A percentile compares a stretch with the other conserved stretches of the same genome.
Conservation (phyloP, 2,888 invertebrate species). For the Hirtodrosophila alboralis region DNA sequence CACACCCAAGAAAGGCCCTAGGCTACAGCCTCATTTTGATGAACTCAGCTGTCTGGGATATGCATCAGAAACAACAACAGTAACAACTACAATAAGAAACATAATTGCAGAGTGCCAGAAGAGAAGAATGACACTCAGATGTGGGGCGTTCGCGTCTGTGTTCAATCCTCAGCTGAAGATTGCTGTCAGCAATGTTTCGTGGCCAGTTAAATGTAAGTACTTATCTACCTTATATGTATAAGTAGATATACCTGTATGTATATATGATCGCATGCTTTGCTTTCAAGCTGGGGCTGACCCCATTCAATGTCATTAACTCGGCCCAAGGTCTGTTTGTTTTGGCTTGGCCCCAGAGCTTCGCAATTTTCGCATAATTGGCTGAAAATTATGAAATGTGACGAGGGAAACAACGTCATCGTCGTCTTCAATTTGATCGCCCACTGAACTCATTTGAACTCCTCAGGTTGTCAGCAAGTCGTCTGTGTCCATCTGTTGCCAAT, state of each 20-base stretch:
- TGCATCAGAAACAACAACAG: constrained; percentile 18
- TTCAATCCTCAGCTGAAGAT: constrained; percentile 53
- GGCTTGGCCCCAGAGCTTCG: constrained; percentile 40
- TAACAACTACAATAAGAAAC: constrained; percentile 5
- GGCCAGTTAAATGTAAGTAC: constrained; percentile 48
- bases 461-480: constrained; percentile 44
- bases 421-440: constrained; percentile 28
- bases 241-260: background rate
- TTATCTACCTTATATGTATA: constrained; percentile 35
- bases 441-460: constrained; percentile 58
- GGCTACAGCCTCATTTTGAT: constrained; percentile 2
- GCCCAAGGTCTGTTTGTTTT: constrained; percentile 74
- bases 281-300: constrained; percentile 58
- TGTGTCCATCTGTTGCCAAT: constrained; percentile 36
- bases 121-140: constrained; percentile 57
- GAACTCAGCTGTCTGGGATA: background rate
- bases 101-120: constrained; percentile 51
- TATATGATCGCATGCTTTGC: constrained; percentile 27
- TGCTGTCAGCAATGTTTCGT: constrained; percentile 66
- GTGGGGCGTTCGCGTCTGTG: constrained; percentile 8
- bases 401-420: constrained; percentile 22
- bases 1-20: constrained; percentile 12
- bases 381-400: constrained; percentile 68
- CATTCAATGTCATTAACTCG: constrained; percentile 79
- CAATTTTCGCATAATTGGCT: constrained; percentile 73